These are phyloP conservation scores for Phrynosoma blainvillii DNA, from an alignment of 2,113 vertebrate genomes.

Conservation along the genomic window DNA sequence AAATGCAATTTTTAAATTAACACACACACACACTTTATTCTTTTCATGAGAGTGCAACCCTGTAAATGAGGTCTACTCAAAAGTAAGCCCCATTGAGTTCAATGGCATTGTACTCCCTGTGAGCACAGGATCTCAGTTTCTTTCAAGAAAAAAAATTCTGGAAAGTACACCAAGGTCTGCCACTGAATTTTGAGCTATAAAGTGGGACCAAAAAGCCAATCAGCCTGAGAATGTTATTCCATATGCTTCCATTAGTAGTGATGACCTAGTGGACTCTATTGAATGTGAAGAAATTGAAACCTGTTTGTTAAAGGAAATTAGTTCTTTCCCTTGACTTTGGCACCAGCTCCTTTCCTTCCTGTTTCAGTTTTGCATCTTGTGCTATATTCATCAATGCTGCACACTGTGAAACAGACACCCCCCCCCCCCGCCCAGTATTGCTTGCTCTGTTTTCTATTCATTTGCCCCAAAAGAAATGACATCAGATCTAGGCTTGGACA, in stretches of 20 bases:
- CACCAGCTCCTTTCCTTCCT: not conserved
- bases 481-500: too few relatives aligned
- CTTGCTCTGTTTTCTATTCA: not conserved
- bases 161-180: not conserved
- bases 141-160: not conserved
- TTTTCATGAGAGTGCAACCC: not conserved
- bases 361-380: not conserved
- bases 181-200: not conserved
- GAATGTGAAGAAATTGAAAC: not conserved
- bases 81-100: not conserved
- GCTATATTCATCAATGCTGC: not conserved
- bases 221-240: not conserved
- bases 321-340: not conserved
- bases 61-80: not conserved
- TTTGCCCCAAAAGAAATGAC: not conserved
- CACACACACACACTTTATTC: too few relatives aligned
- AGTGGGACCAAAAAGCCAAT: not conserved
- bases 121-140: not conserved
- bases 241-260: not conserved
- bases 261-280: not conserved
- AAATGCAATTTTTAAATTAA: not conserved
- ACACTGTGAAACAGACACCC: not conserved
- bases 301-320: conserved; percentile 15
- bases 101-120: not conserved
- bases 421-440: not conserved